Conservation (phyloP, 2,888 invertebrate genomes). For the Acrobeloides nanus region DNA sequence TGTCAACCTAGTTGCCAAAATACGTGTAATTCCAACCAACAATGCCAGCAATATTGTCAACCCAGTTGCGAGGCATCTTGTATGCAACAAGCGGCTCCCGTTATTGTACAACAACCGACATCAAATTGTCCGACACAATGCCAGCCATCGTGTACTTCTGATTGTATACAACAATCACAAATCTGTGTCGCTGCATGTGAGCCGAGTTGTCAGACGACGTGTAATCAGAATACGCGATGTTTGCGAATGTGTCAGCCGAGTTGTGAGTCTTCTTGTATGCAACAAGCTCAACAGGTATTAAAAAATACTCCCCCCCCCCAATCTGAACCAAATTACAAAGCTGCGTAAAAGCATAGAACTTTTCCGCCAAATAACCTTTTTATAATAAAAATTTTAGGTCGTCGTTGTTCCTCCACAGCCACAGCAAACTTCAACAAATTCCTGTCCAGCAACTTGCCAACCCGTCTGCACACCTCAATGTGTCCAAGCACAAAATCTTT, state of each 20-base stretch:
- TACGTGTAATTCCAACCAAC: constrained; percentile 32
- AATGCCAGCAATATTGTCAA: constrained; percentile 18
- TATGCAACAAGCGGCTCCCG: constrained; percentile 19
- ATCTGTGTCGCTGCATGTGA: constrained; percentile 19
- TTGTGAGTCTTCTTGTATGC: constrained; percentile 19
- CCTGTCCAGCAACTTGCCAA: constrained; percentile 8
- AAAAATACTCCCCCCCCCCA: constrained; percentile 7
- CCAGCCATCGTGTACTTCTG: constrained; percentile 31
- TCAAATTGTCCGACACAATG: constrained; percentile 28
- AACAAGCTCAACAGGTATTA: constrained; percentile 17
- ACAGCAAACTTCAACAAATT: constrained; percentile 12
- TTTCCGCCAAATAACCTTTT: neutral
- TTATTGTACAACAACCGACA: constrained; percentile 11
- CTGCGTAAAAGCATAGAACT: constrained; percentile 5
- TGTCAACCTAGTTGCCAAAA: constrained; percentile 42
- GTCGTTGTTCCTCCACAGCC: neutral
- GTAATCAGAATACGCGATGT: constrained; percentile 41
- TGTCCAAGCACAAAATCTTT: constrained; percentile 13
- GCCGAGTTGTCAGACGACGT: constrained; percentile 35
- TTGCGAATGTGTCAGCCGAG: constrained; percentile 28
- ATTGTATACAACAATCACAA: constrained; percentile 28
- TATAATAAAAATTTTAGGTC: constrained; percentile 6
- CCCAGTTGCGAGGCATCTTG: constrained; percentile 23
- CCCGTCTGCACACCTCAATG: constrained; percentile 12
- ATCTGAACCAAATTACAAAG: constrained; percentile 7